Conservation (phyloP, 1,140 invertebrate genomes). For the Neuroterus valhalla region DNA sequence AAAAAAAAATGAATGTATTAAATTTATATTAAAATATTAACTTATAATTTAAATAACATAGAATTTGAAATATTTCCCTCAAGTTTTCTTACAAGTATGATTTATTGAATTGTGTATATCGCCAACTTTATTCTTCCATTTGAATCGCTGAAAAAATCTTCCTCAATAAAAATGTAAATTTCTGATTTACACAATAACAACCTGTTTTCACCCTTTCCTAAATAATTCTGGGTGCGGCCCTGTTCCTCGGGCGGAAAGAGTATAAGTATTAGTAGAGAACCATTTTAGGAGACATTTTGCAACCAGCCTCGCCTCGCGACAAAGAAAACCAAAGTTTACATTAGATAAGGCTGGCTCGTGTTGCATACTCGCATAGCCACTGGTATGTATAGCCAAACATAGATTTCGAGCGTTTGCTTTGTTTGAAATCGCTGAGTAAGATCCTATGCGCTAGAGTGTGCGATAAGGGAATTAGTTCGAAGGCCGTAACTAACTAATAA, state of each 20-base stretch:
- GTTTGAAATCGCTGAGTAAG: constrained; percentile 30
- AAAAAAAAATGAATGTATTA: too few relatives aligned
- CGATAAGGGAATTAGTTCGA: constrained; percentile 16
- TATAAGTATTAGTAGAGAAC: neutral
- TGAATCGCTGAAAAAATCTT: too few relatives aligned
- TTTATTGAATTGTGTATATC: too few relatives aligned
- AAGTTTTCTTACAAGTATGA: too few relatives aligned
- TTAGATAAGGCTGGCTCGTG: constrained; percentile 28
- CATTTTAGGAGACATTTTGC: constrained; percentile 31
- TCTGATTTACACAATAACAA: too few relatives aligned
- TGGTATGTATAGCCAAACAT: constrained; percentile 24
- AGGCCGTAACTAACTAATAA: neutral
- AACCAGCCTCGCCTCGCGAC: constrained; percentile 20
- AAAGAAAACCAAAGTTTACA: constrained; percentile 29
- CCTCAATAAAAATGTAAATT: too few relatives aligned
- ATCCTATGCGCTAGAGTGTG: neutral
- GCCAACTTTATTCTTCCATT: too few relatives aligned
- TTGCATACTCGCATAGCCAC: constrained; percentile 10
- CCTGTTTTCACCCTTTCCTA: neutral
- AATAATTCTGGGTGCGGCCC: neutral
- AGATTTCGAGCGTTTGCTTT: constrained; percentile 21
- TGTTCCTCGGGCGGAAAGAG: neutral
- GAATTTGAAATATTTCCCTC: too few relatives aligned
- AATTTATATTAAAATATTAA: too few relatives aligned
- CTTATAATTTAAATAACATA: too few relatives aligned